These are phyloP conservation scores for Fistularia tabacaria DNA, from an alignment of 2,797 vertebrate species.

Conservation along the genomic window DNA sequence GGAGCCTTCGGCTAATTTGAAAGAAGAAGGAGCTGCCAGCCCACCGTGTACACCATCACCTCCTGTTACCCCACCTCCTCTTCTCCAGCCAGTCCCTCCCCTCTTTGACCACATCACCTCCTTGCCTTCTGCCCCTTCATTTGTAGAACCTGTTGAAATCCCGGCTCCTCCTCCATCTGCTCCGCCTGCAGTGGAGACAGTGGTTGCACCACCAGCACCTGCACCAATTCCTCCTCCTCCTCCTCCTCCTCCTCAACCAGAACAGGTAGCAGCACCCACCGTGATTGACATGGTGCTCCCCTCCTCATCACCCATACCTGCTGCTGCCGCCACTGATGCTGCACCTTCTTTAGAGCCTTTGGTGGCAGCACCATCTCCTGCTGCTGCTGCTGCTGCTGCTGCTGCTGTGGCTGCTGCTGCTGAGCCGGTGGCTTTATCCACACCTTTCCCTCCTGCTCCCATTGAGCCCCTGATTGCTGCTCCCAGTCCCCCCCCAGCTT, in stretches of 20 bases:
- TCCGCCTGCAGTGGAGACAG: constrained; percentile 38
- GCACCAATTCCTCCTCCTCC: constrained; percentile 31
- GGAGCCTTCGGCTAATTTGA: constrained; percentile 70
- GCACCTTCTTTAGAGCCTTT: constrained; percentile 16
- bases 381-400: constrained; percentile 22
- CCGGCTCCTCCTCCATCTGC: constrained; percentile 41
- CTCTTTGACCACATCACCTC: constrained; percentile 60
- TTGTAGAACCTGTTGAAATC: constrained; percentile 43
- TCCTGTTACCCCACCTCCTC: constrained; percentile 28
- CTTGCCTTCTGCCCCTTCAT: constrained; percentile 39
- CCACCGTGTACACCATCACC: constrained; percentile 24
- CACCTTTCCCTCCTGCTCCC: constrained; percentile 24
- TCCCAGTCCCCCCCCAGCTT: constrained; percentile 27
- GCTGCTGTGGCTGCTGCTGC: constrained; percentile 19
- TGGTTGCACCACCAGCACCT: constrained; percentile 9
- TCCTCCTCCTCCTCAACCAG: constrained; percentile 43
- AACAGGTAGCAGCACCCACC: constrained; percentile 65
- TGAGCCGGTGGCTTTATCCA: constrained; percentile 35
- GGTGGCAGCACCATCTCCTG: constrained; percentile 32
- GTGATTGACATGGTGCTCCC: constrained; percentile 50
- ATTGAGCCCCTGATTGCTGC: constrained; percentile 15
- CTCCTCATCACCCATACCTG: constrained; percentile 25
- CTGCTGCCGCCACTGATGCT: constrained; percentile 30
- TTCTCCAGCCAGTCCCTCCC: constrained; percentile 48
- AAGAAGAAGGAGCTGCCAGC: constrained; percentile 18